Base-by-base conservation (phyloP, 2,113 vertebrate genomes). In the Tyrannus savana region DNA sequence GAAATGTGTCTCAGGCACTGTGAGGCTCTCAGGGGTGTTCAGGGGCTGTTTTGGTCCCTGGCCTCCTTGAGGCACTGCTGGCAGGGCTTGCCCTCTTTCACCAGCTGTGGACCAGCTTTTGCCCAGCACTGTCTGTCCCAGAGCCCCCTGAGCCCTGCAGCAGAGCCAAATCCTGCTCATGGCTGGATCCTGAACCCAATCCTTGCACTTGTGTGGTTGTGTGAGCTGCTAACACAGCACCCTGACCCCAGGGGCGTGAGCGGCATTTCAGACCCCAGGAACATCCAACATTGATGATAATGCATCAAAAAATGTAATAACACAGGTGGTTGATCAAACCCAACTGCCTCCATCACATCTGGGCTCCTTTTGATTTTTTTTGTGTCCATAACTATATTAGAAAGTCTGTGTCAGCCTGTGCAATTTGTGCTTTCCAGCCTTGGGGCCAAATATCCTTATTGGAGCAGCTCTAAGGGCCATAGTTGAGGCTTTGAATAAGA, bases 261-360 rank as follows among this genome's bases (percentile, higher is more conserved):
- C 4, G 0, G 27, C 2, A 2, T 63, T 75, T 79, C 0, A 0
- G 39, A 42, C 21, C 12, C 37, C 0, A 0, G 1, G 5, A 35
- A 7, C 22, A 19, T 50, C 49, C 58, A 44, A 5, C 4, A 10
- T 3, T 9, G 19, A 17, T 39, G 35, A 52, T 55, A 82, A 42
- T 19, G 12, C 37, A 10, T n/a, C 3, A 27, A 41, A 33, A 49
- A 77, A 8, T 17, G 7, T 24, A 55, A 3, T 60, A 47, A n/a
- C 24, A 6, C 3, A 2, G 30, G 19, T 17, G 28, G 39, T 6
- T 79, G 71, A 12, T 37, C 47, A 31, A 94, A 78, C 11, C 18
- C 3, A 35, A 10, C 18, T 14, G 22, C 24, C 21, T 55, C 11
- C 14, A 2, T 63, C 3, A 2, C 31, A 63, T 6, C 31, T 2